These are phyloP conservation scores for Phyto melanocephala DNA, from an alignment of 2,888 invertebrate species.

Conservation along the genomic window DNA sequence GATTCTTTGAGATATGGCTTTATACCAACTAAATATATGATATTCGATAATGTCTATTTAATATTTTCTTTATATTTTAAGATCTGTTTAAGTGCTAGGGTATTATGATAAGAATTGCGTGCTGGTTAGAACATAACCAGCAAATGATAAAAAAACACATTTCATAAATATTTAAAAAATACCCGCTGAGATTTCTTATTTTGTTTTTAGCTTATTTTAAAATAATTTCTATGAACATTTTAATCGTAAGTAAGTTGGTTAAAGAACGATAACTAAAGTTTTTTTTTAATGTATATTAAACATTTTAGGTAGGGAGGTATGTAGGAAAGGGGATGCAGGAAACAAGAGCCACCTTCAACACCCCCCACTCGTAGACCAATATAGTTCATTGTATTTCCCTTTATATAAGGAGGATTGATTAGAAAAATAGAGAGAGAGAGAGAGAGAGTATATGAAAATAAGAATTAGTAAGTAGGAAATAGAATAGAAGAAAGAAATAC, in stretches of 20 bases:
- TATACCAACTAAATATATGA: not conserved
- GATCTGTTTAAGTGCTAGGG: conserved; percentile 27
- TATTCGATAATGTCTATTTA: conserved; percentile 8
- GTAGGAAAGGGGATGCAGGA: no score
- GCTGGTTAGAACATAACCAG: conserved; percentile 10
- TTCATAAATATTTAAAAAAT: conserved; percentile 19
- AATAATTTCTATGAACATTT: not conserved
- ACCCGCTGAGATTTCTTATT: not conserved
- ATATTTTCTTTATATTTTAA: not conserved
- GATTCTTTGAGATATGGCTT: not conserved
- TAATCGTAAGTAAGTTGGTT: conserved; percentile 10
- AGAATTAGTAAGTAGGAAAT: no score
- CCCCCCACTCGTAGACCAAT: no score
- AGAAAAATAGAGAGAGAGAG: no score
- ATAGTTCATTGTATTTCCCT: no score
- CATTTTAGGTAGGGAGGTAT: no score
- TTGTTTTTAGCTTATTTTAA: not conserved
- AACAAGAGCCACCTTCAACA: no score
- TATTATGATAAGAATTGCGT: conserved; percentile 56
- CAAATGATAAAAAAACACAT: not conserved
- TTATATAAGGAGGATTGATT: no score
- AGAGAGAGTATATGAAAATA: no score
- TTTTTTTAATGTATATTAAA: no score
- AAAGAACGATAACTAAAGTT: no score
- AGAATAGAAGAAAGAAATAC: no score